Percentiles rank a stretch among this genome's conserved stretches.
Conservation (phyloP, 1,140 invertebrate species). For the Stratiolaelaps scimitus region DNA sequence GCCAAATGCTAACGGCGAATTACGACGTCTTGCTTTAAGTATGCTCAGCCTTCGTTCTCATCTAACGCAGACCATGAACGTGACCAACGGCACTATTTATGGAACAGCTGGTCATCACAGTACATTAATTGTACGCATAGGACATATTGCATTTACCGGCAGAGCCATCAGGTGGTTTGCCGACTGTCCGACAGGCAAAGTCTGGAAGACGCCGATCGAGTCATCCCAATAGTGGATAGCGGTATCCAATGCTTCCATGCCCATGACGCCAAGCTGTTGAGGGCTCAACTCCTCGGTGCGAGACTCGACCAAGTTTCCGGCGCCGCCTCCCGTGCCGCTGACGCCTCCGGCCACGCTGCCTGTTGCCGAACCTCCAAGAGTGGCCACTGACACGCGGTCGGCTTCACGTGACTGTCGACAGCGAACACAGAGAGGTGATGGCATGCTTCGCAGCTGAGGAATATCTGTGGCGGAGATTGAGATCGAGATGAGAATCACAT, state of each 20-base stretch:
- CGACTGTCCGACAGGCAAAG: constrained; percentile 45
- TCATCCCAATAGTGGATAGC: constrained; percentile 85
- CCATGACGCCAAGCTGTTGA: constrained; percentile 40
- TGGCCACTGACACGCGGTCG: not conserved
- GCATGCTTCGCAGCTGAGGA: constrained; percentile 19
- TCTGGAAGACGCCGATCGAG: constrained; percentile 47
- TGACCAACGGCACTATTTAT: too few relatives aligned
- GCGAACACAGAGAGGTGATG: constrained; percentile 9
- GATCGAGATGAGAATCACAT: too few relatives aligned
- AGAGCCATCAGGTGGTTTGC: constrained; percentile 30
- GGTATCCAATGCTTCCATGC: constrained; percentile 73
- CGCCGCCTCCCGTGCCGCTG: too few relatives aligned
- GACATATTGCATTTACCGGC: constrained; percentile 35
- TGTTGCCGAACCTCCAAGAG: not conserved
- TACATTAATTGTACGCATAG: too few relatives aligned
- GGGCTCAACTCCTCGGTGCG: constrained; percentile 35
- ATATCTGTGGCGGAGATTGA: constrained; percentile 4
- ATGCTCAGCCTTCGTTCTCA: too few relatives aligned
- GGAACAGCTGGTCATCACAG: too few relatives aligned
- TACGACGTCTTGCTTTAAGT: too few relatives aligned
- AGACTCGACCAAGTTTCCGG: too few relatives aligned
- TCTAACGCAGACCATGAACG: too few relatives aligned
- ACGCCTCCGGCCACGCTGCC: too few relatives aligned
- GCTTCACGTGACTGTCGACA: constrained; percentile 15
- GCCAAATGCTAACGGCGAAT: too few relatives aligned